phyloP scores from a whole-genome alignment of 2,888 invertebrate species.

The Philopedon plagiatum region DNA sequence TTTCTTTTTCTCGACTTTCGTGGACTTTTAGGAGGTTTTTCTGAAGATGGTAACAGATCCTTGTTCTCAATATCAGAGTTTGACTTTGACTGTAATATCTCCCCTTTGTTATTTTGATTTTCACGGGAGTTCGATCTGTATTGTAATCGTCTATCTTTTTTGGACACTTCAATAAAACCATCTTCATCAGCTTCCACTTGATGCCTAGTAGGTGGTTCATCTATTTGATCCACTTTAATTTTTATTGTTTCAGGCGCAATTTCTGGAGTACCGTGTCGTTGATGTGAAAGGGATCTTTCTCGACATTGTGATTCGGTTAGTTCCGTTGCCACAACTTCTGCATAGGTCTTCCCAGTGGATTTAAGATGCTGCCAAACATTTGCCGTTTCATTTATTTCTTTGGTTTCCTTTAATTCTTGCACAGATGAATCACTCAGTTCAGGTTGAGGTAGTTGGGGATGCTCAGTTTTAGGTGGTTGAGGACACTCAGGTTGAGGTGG shows the following conservation, averaged over 20 bases:
- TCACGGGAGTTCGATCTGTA: slow-evolving; percentile 70
- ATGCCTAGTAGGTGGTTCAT: slow-evolving; percentile 57
- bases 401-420: not conserved
- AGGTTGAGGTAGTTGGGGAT: not conserved
- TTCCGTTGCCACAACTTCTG: slow-evolving; percentile 75
- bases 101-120: slow-evolving; percentile 41
- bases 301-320: slow-evolving; percentile 54
- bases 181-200: slow-evolving; percentile 63
- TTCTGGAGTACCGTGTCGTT: slow-evolving; percentile 53
- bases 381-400: slow-evolving; percentile 35
- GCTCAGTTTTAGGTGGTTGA: too few species aligned
- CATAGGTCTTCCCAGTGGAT: slow-evolving; percentile 78
- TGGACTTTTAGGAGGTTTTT: slow-evolving; percentile 39
- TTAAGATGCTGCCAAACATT: slow-evolving; percentile 72
- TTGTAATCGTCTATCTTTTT: slow-evolving; percentile 70
- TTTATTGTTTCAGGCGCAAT: slow-evolving; percentile 34
- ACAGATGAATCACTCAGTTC: not conserved
- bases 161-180: slow-evolving; percentile 69
- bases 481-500: too few species aligned
- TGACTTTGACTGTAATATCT: not conserved
- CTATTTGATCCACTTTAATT: slow-evolving; percentile 60
- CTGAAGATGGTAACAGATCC: not conserved
- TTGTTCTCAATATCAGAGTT: slow-evolving; percentile 5
- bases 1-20: slow-evolving; percentile 53
- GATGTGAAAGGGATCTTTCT: slow-evolving; percentile 51